A percentile compares a stretch with the other conserved stretches of the same genome.
These are phyloP conservation scores for Passer domesticus DNA, from an alignment of 2,113 vertebrate species.

Conservation along the genomic window DNA sequence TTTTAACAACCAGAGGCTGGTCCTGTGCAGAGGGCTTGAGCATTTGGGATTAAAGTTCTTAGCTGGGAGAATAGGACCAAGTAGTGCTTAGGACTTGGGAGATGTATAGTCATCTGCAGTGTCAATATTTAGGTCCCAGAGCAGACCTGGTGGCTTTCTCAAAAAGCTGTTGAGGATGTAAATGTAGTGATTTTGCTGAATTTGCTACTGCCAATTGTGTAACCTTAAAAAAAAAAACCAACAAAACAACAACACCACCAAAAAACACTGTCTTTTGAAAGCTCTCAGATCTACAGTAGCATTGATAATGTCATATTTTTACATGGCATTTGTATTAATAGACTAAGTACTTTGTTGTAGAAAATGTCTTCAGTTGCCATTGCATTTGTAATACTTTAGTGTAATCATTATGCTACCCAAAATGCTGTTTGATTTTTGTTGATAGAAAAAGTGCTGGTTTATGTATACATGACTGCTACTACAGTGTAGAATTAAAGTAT, in stretches of 20 bases:
- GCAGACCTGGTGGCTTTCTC: neutral
- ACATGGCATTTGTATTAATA: conserved; percentile 14
- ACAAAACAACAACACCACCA: neutral
- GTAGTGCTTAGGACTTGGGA: neutral
- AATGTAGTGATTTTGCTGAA: neutral
- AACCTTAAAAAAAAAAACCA: neutral
- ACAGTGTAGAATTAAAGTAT: conserved; percentile 29
- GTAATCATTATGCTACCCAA: conserved; percentile 33
- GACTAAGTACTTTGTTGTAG: neutral
- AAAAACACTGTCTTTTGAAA: conserved; percentile 20
- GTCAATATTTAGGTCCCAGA: neutral
- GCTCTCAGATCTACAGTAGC: neutral
- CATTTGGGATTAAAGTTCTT: neutral
- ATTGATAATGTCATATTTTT: conserved; percentile 12
- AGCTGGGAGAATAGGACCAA: conserved; percentile 4
- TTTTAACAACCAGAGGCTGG: neutral
- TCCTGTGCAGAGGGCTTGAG: neutral
- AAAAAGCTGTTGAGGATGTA: neutral
- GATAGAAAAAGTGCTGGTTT: conserved; percentile 33
- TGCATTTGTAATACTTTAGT: conserved; percentile 26
- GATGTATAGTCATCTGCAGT: neutral
- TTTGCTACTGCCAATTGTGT: conserved; percentile 12
- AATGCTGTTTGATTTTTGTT: conserved; percentile 4
- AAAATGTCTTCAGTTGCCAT: neutral
- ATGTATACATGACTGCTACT: conserved; percentile 30